These are phyloP conservation scores for Epirrita christyi DNA, from an alignment of 2,888 invertebrate species.

Conservation along the genomic window DNA sequence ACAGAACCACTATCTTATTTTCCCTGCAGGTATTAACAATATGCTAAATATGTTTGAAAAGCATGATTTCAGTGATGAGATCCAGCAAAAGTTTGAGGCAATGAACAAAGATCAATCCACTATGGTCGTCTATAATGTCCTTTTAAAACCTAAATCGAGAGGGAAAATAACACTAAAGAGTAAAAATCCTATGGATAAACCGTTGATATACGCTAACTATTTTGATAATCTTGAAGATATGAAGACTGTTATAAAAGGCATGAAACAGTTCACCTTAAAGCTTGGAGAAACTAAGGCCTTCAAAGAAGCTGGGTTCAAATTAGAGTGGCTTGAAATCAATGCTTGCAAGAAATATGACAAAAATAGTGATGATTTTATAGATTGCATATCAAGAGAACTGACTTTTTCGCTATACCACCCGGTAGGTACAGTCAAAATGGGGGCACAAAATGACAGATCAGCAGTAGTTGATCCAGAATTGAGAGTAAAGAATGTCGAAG, in stretches of 20 bases:
- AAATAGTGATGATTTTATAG: constrained; percentile 52
- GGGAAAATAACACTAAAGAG: constrained; percentile 88
- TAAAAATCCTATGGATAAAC: constrained; percentile 87
- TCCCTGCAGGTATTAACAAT: constrained; percentile 52
- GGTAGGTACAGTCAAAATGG: constrained; percentile 87
- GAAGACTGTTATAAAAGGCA: constrained; percentile 51
- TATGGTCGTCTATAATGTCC: constrained; percentile 80
- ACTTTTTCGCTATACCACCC: constrained; percentile 88
- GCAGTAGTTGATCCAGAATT: constrained; percentile 85
- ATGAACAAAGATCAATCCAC: constrained; percentile 55
- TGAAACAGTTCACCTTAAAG: constrained; percentile 51
- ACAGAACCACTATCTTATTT: constrained; percentile 59
- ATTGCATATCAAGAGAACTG: constrained; percentile 57
- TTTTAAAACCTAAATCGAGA: constrained; percentile 88
- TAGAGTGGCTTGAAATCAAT: constrained; percentile 61
- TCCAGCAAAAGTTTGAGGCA: constrained; percentile 47
- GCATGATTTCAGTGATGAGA: constrained; percentile 54
- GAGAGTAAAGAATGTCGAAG: constrained; percentile 78
- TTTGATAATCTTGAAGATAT: constrained; percentile 83
- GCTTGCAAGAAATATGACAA: constrained; percentile 54
- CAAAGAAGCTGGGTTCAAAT: constrained; percentile 51
- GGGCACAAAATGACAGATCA: constrained; percentile 66
- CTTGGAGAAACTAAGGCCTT: constrained; percentile 58
- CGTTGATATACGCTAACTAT: constrained; percentile 87
- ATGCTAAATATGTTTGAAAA: constrained; percentile 52